A percentile compares a stretch with the other conserved stretches of the same genome.
Evolutionary conservation across 2,888 invertebrate genomes (phyloP).

Genomic region (Amphipoea oculea): DNA sequence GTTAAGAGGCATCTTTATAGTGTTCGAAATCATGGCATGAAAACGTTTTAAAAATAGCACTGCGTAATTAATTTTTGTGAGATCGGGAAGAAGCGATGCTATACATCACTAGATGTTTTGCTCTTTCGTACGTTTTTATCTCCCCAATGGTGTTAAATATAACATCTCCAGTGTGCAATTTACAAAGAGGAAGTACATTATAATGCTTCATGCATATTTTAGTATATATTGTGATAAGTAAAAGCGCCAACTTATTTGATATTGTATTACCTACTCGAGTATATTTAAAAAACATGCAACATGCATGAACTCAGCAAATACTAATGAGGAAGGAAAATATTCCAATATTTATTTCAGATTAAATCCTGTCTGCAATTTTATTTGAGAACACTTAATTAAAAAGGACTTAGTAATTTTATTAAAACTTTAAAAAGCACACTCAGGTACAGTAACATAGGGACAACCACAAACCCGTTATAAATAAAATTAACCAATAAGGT

Average conservation of each 20-base stretch:
- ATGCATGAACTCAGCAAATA: background rate
- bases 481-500: constrained; percentile 42
- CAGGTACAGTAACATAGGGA: constrained; percentile 25
- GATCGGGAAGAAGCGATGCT: constrained; percentile 47
- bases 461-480: constrained; percentile 36
- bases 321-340: constrained; percentile 30
- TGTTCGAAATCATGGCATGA: constrained; percentile 78
- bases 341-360: constrained; percentile 16
- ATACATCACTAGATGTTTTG: constrained; percentile 56
- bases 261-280: background rate
- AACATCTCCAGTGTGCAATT: background rate
- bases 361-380: constrained; percentile 12
- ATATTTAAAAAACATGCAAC: constrained; percentile 11
- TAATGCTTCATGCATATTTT: background rate
- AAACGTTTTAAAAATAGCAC: constrained; percentile 80
- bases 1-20: constrained; percentile 83
- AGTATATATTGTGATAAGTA: background rate
- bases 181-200: constrained; percentile 11
- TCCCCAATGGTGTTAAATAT: constrained; percentile 41
- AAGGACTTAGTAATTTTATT: constrained; percentile 9
- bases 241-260: constrained; percentile 20
- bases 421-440: constrained; percentile 6
- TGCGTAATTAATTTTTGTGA: constrained; percentile 66
- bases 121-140: constrained; percentile 42
- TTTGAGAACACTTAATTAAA: background rate